Conservation (phyloP, 2,797 vertebrate genomes). For the Molossus molossus region DNA sequence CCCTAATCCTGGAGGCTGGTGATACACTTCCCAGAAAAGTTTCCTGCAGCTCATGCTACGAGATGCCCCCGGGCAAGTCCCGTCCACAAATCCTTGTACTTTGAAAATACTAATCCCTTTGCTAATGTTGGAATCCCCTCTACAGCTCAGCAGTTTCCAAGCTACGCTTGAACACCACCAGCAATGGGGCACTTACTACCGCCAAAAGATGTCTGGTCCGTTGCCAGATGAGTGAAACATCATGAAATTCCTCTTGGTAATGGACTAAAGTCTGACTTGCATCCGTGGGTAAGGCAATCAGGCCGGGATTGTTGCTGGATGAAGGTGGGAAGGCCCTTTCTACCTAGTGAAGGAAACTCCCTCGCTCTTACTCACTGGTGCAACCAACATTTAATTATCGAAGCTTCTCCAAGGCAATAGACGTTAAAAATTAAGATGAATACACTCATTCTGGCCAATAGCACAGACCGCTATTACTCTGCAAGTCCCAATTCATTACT, state of each 20-base stretch:
- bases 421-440: slow-evolving; percentile 90
- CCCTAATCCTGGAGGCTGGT: not conserved
- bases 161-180: not conserved
- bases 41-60: not conserved
- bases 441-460: slow-evolving; percentile 88
- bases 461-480: slow-evolving; percentile 84
- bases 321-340: slow-evolving; percentile 46
- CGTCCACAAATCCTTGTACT: not conserved
- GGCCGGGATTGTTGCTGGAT: slow-evolving; percentile 30
- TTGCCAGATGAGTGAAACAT: not conserved
- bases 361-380: slow-evolving; percentile 84
- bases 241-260: not conserved
- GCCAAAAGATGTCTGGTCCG: not conserved
- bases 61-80: not conserved
- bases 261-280: not conserved
- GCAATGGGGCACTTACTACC: not conserved
- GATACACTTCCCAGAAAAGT: not conserved
- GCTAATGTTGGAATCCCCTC: not conserved
- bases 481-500: slow-evolving; percentile 89
- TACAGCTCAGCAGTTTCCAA: not conserved
- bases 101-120: not conserved
- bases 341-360: slow-evolving; percentile 76
- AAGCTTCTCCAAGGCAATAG: slow-evolving; percentile 86
- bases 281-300: not conserved
- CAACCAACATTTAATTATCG: slow-evolving; percentile 90